These are phyloP conservation scores for Sitodiplosis mosellana DNA, from an alignment of 1,140 invertebrate genomes.

Conservation along the genomic window DNA sequence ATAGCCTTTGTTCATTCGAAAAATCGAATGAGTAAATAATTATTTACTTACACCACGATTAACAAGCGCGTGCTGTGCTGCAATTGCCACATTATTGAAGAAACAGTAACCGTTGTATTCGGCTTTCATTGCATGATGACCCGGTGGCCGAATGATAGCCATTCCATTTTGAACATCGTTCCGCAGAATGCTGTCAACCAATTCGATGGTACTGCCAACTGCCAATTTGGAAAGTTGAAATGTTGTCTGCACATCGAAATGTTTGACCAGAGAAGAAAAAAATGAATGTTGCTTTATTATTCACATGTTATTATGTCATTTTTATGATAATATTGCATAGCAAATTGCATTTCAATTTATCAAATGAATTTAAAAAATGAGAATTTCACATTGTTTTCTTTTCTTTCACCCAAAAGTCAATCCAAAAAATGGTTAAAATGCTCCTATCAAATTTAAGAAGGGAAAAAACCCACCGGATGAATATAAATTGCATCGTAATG, in stretches of 20 bases:
- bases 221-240: conserved; percentile 57
- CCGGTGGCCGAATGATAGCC: conserved; percentile 72
- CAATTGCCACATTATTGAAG: conserved; percentile 93
- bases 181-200: conserved; percentile 51
- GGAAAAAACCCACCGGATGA: conserved; percentile 45
- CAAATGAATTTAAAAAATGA: too few species aligned
- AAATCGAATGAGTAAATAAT: not conserved
- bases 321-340: too few species aligned
- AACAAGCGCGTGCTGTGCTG: conserved; percentile 60
- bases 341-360: too few species aligned
- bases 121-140: conserved; percentile 87
- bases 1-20: too few species aligned
- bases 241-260: conserved; percentile 62
- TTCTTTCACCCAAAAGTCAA: too few species aligned
- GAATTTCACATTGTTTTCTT: too few species aligned
- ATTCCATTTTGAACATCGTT: conserved; percentile 68
- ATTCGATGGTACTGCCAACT: conserved; percentile 60
- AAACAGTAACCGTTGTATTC: conserved; percentile 79
- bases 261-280: too few species aligned
- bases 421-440: conserved; percentile 5
- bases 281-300: too few species aligned
- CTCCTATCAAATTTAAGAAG: not conserved
- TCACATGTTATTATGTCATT: too few species aligned
- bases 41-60: conserved; percentile 26
- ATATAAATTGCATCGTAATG: conserved; percentile 75